Base-by-base conservation (phyloP, 2,113 vertebrate species). In the Pachycephala philippinensis region DNA sequence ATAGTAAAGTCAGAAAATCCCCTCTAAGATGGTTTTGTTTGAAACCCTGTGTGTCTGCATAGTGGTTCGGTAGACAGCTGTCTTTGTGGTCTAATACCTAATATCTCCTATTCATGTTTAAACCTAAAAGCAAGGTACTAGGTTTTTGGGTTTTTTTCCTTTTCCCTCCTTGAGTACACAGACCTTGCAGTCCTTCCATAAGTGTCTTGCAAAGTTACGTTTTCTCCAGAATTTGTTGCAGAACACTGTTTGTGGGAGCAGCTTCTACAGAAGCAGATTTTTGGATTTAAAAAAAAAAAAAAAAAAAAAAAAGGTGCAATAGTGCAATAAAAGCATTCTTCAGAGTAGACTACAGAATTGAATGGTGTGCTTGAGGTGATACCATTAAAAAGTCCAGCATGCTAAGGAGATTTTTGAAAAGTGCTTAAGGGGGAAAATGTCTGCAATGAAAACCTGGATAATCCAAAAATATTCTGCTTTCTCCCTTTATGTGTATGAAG, bases 341-440 rank as follows among this genome's bases (percentile, higher is more conserved):
- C 66, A 92, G 52, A 91, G 82, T 21, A 78, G 44, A 45, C 21
- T 83, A 47, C 42, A 65, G 85, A 97, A 97, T 33, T 93, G 75
- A 94, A 92, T 86, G 45, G 33, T 96, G 86, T 31, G 68, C 85
- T 95, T 89, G 56, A 97, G 60, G 93, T 81, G 92, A 96, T 96
- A 91, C 66, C 65, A 94, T 86, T 72, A 63, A 80, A 56, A 71
- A 92, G 66, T 97, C 66, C 70, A 79, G 28, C 9, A 93, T 70
- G 65, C 44, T 93, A 97, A 96, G 90, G 56, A 92, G 89, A 71
- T 87, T 84, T 74, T 68, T 71, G 27, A 78, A 96, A 98, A 97
- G 54, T 89, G 89, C 75, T 91, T 75, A 92, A 84, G 63, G 71
- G 71, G 52, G 53, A 90, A 95, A 93, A 84, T 35, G 22, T 95